phyloP scores from a whole-genome alignment of 53 echinoderm and acorn worm species.

The Mesocentrotus franciscanus region DNA sequence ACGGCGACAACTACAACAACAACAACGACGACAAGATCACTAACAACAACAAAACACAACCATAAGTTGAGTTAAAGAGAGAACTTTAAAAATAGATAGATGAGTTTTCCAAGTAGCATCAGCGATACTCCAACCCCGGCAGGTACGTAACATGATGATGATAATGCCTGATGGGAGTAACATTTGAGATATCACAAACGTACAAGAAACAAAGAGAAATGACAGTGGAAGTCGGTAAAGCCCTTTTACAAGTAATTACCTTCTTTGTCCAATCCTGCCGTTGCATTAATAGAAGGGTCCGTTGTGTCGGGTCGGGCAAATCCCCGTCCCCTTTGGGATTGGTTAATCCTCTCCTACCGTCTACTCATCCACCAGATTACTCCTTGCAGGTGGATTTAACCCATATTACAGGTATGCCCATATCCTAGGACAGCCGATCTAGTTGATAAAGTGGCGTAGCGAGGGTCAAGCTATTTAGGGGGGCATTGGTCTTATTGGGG shows the following conservation, averaged over 20 bases:
- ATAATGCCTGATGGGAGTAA: neutral
- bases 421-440: neutral
- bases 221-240: neutral
- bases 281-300: neutral
- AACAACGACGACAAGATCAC: no score
- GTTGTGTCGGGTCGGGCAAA: neutral
- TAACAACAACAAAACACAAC: no score
- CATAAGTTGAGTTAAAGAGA: no score
- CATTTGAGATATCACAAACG: neutral
- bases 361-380: neutral
- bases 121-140: no score
- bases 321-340: neutral
- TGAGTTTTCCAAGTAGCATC: no score
- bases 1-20: no score
- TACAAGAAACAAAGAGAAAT: neutral
- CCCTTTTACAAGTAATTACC: neutral
- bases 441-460: no score
- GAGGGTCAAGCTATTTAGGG: no score
- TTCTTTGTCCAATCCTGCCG: neutral
- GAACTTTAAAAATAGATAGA: no score
- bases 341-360: neutral
- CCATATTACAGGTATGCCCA: neutral
- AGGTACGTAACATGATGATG: neutral
- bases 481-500: no score
- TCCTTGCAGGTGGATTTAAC: constrained; percentile 27